Conservation (phyloP, 37 sponge, comb jelly and placozoan species). For the Oscarella lobularis region DNA sequence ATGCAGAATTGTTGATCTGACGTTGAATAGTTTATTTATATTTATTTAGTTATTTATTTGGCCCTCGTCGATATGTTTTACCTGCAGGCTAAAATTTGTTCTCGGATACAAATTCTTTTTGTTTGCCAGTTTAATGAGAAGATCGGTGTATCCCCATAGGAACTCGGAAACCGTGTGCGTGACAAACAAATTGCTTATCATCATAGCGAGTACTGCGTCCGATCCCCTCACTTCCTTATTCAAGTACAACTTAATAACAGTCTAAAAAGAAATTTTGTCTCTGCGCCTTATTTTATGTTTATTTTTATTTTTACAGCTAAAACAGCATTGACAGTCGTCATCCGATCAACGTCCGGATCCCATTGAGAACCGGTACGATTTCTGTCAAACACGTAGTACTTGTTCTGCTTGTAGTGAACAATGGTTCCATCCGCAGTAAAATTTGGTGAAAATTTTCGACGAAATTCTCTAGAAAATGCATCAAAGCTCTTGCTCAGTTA, state of each 20-base stretch:
- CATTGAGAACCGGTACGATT: not conserved
- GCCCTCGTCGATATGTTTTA: not conserved
- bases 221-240: not conserved
- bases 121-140: not conserved
- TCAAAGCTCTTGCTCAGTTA: not conserved
- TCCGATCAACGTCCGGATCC: not conserved
- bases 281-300: not conserved
- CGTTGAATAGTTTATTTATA: too few species aligned
- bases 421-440: constrained; percentile 42
- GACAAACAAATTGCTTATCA: not conserved
- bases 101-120: not conserved
- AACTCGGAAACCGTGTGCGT: not conserved
- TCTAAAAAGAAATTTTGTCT: not conserved
- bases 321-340: not conserved
- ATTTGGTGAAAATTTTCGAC: constrained; percentile 27
- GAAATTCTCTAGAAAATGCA: constrained; percentile 28
- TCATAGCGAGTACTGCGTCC: not conserved
- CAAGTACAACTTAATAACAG: not conserved
- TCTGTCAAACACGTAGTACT: constrained; percentile 31
- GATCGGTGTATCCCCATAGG: not conserved
- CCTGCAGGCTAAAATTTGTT: not conserved
- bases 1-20: not conserved
- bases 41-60: too few species aligned
- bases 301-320: not conserved
- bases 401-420: constrained; percentile 24